Evolutionary conservation across 2,888 invertebrate species (phyloP), one percentile per base, ranked within the genome.

Genomic region (Sabellastarte sp.): DNA sequence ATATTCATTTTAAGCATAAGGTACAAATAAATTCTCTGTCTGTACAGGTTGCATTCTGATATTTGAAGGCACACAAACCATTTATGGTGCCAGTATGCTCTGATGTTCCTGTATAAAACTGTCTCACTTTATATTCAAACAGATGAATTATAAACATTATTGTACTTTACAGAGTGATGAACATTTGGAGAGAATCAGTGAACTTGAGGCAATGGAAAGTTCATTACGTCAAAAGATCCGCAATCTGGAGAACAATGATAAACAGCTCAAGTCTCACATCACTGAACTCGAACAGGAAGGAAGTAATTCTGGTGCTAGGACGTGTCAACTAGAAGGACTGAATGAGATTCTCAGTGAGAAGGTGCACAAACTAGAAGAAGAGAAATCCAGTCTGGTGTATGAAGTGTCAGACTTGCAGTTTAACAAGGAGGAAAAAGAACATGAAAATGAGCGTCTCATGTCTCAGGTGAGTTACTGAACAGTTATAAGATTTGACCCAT

Each of bases 301-400:
- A 41, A 57, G 30, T 20, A 56, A 28, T 1, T 33, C 64, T 20
- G 50, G 59, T 26, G 5, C n/a, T 4, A 56, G 69, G n/a, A 31
- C 50, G 3, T 5, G 41, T 1, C 64, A 69, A 31, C 33, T 67
- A 51, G 69, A 69, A 51, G 20, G 53, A 2, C 28, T 64, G 1
- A 69, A 66, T 50, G 69, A 69, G 57, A 56, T 32, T 32, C 28
- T 65, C 20, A 31, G 32, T 53, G 26, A 29, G 4, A 20, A 66
- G 60, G 67, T 78, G 15, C 75, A 77, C 61, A 75, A 74, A 63
- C 65, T 78, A 31, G 76, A 78, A 64, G 74, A 73, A 50, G 80
- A 79, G 64, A 78, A 77, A 53, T 67, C 72, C 28, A 74, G 71
- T 10, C 71, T 79, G 30, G 41, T 64, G 61, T 64, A 50, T 55